Conservation (phyloP, 2,888 invertebrate genomes). For the Euplexia lucipara region DNA sequence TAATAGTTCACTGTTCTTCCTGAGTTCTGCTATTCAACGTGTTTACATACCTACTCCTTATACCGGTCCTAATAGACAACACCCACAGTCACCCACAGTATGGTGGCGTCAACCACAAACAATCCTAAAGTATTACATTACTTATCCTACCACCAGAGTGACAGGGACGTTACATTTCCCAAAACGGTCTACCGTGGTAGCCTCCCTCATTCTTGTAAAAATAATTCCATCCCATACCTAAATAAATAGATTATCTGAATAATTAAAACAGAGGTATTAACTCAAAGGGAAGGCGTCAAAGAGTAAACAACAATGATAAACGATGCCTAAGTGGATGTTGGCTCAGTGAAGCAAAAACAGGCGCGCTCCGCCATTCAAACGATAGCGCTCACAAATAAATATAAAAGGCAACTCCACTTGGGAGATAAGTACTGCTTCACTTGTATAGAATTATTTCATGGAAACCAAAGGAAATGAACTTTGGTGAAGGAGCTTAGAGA, state of each 20-base stretch:
- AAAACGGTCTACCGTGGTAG: background rate
- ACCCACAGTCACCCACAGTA: no score
- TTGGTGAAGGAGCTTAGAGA: constrained; percentile 17
- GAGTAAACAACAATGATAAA: constrained; percentile 59
- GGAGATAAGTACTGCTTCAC: constrained; percentile 51
- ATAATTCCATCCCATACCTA: constrained; percentile 1
- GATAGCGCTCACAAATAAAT: constrained; percentile 55
- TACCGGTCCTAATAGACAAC: background rate
- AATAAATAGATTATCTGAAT: constrained; percentile 47
- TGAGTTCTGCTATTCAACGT: background rate
- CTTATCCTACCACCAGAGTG: background rate
- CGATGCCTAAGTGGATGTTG: constrained; percentile 56
- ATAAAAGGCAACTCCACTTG: constrained; percentile 52
- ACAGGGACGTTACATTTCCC: background rate
- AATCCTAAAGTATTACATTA: constrained; percentile 11
- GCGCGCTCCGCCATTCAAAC: constrained; percentile 40
- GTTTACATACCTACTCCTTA: no score
- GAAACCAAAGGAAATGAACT: constrained; percentile 33
- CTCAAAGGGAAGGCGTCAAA: constrained; percentile 51
- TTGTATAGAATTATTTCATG: constrained; percentile 45
- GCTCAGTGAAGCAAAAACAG: constrained; percentile 52
- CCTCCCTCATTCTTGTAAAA: constrained; percentile 6
- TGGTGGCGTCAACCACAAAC: no score
- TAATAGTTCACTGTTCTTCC: background rate
- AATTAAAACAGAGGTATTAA: constrained; percentile 43